These are phyloP conservation scores for Coregonus suidteri DNA, from an alignment of 2,797 vertebrate genomes.

Conservation along the genomic window DNA sequence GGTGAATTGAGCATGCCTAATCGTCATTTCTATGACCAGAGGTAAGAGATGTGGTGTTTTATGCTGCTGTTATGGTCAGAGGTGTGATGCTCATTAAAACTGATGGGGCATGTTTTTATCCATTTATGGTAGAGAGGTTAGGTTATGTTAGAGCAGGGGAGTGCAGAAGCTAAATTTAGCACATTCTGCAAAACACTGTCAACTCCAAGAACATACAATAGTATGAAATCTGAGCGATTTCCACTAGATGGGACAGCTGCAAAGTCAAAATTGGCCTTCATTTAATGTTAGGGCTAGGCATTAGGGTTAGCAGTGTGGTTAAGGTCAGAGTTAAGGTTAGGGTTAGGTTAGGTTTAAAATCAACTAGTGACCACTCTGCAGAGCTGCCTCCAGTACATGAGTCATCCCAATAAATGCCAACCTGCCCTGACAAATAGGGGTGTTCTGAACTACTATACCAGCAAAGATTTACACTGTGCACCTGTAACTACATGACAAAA, in stretches of 20 bases:
- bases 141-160: background rate
- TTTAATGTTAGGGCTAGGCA: too few species aligned
- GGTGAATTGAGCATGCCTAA: background rate
- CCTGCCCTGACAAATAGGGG: background rate
- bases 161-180: background rate
- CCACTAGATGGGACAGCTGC: too few species aligned
- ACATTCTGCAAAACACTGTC: background rate
- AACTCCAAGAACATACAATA: background rate
- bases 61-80: background rate
- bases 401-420: background rate
- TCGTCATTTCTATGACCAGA: background rate
- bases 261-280: too few species aligned
- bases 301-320: too few species aligned
- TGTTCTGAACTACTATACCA: slow-evolving; percentile 10
- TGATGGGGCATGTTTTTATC: too few species aligned
- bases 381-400: too few species aligned
- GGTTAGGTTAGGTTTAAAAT: too few species aligned
- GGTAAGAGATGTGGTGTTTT: background rate
- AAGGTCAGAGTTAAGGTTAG: too few species aligned
- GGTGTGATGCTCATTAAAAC: too few species aligned
- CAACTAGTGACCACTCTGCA: too few species aligned
- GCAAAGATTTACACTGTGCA: slow-evolving; percentile 18
- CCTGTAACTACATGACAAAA: slow-evolving; percentile 33
- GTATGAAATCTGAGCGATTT: background rate
- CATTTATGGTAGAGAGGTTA: too few species aligned